Evolutionary conservation across 1,140 invertebrate species (phyloP).

Genomic region (Pseudomyrmex flavicornis): DNA sequence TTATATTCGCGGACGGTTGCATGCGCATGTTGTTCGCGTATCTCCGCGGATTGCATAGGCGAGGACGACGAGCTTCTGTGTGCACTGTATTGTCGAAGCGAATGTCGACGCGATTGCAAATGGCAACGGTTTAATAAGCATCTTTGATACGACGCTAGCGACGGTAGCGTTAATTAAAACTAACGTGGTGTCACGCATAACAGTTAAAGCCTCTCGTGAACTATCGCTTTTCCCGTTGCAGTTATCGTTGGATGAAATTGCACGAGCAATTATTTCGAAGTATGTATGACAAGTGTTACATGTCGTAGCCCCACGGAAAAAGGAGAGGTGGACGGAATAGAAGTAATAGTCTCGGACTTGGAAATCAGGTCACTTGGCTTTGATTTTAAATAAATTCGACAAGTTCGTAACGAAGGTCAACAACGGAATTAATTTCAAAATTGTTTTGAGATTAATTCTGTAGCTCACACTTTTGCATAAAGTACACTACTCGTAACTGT

Average conservation of each 20-base stretch:
- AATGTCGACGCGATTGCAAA: conserved; percentile 41
- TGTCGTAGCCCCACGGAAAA: no score
- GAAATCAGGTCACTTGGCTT: no score
- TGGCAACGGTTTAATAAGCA: conserved; percentile 67
- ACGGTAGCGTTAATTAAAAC: conserved; percentile 73
- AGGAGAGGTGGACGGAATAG: no score
- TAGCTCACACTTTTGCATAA: no score
- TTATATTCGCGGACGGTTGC: not conserved
- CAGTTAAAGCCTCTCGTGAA: conserved; percentile 23
- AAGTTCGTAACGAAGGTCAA: no score
- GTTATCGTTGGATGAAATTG: not conserved
- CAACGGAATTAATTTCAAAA: not conserved
- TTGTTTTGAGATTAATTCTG: not conserved
- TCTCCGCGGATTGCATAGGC: conserved; percentile 18
- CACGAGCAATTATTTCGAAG: conserved; percentile 17
- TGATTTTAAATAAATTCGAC: no score
- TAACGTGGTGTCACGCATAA: conserved; percentile 68
- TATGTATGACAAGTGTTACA: not conserved
- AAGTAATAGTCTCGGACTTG: no score
- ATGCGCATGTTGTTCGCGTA: not conserved
- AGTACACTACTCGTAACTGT: no score
- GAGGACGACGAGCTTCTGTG: not conserved
- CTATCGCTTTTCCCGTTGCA: conserved; percentile 23
- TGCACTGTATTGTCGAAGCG: conserved; percentile 21
- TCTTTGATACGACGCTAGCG: conserved; percentile 23